Base-by-base conservation (phyloP, 1,140 invertebrate genomes). In the Solenopsis fugax region DNA sequence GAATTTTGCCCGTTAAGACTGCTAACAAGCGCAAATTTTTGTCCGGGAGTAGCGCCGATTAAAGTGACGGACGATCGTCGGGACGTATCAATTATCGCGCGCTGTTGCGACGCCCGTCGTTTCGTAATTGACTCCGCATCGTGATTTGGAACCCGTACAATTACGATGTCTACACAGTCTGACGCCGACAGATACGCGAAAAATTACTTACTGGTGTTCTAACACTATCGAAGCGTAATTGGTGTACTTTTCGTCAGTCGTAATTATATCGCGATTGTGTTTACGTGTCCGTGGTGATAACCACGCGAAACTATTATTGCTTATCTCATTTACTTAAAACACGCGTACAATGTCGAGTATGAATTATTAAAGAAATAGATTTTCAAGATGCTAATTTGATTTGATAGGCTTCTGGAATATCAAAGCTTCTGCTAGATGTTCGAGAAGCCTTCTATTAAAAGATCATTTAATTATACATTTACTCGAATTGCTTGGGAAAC, bases 21-120 rank as follows among this genome's bases (percentile, higher is more conserved):
- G 21, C 21, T 69, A 69, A 69, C 65, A 69, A 69, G 41, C 41
- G 65, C 12, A 12, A 16, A 69, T 69, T 69, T 69, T 69, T 69
- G 16, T 24, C 12, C 2, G 65, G 41, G 41, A 6, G 41, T 41
- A 50, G 41, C 24, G 21, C 21, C 65, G 65, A 18, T 45, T 69
- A 50, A 24, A 69, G 65, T 29, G 65, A 50, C 41, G 21, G 65
- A 69, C 65, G 65, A 9, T 48, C 21, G 65, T 21, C 65, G 21
- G 41, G 41, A 69, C n/a, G 41, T 24, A 69, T 69, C 65, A 69
- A 69, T 69, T 69, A 69, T 50, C 41, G 64, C 10, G 37, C 9
- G 37, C 12, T 67, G n/a, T 67, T 10, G 65, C 41, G 65, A 24
- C 41, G 65, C 12, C 41, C 41, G 65, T 5, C 41, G 21, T 69